Percentiles rank a stretch among this genome's conserved stretches.
phyloP scores from a whole-genome alignment of 1,140 invertebrate genomes.

The Eurosta solidaginis region DNA sequence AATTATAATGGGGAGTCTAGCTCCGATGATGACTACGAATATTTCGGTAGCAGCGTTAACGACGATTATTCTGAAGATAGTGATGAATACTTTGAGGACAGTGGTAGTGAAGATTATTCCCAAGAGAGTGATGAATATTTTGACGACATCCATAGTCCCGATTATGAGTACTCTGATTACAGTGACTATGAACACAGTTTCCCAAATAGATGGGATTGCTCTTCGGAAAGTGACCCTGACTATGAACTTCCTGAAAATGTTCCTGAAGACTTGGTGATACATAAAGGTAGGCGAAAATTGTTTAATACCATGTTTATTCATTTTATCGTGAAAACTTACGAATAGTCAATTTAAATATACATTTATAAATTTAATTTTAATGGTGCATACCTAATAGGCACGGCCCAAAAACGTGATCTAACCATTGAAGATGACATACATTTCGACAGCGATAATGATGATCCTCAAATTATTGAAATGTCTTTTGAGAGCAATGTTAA shows the following conservation, averaged over 20 bases:
- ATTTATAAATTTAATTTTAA: not conserved
- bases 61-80: not conserved
- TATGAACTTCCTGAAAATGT: conserved; percentile 33
- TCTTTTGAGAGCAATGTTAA: not conserved
- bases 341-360: not conserved
- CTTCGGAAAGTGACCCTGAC: conserved; percentile 29
- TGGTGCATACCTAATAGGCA: conserved; percentile 27
- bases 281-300: conserved; percentile 22
- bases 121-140: conserved; percentile 21
- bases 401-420: conserved; percentile 30
- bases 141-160: not conserved
- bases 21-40: too few species aligned
- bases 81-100: conserved; percentile 29
- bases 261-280: conserved; percentile 35
- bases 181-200: not conserved
- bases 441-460: conserved; percentile 32
- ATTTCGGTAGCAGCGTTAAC: too few species aligned
- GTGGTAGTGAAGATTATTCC: conserved; percentile 29
- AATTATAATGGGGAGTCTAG: too few species aligned
- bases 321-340: not conserved
- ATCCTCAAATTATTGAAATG: conserved; percentile 35
- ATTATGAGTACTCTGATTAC: not conserved
- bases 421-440: conserved; percentile 3
- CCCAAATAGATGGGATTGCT: not conserved
- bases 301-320: not conserved